These are phyloP conservation scores for Actinostola sp. DNA, from an alignment of 92 coral and sea anemone genomes.

Conservation along the genomic window DNA sequence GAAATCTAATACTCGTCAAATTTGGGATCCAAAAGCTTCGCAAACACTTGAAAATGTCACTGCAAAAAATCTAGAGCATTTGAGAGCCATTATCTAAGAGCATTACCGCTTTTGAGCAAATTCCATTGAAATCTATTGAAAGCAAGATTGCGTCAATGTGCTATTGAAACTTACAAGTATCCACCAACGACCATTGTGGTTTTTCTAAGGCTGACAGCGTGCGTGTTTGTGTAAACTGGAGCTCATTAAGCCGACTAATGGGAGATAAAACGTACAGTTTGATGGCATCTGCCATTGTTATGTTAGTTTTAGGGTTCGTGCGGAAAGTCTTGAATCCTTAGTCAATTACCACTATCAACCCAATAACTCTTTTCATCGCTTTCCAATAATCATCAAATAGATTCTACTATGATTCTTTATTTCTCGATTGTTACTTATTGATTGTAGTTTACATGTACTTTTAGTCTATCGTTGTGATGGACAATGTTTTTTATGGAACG, in stretches of 20 bases:
- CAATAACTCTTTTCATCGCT: slow-evolving; percentile 14
- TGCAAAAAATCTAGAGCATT: slow-evolving; percentile 69
- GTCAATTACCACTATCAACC: not conserved
- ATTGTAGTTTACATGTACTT: too few species aligned
- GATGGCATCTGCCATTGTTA: slow-evolving; percentile 41
- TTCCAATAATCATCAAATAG: not conserved
- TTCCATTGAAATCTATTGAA: slow-evolving; percentile 45
- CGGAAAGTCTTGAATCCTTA: not conserved
- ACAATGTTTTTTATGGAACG: too few species aligned
- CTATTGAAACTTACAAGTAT: slow-evolving; percentile 26
- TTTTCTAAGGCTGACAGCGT: slow-evolving; percentile 19
- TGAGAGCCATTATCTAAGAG: slow-evolving; percentile 49
- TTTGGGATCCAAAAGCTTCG: slow-evolving; percentile 44
- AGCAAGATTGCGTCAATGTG: slow-evolving; percentile 36
- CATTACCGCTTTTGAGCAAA: slow-evolving; percentile 52
- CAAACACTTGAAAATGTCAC: slow-evolving; percentile 84
- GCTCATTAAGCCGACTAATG: slow-evolving; percentile 51
- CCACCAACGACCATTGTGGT: slow-evolving; percentile 27
- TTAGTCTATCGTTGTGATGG: too few species aligned
- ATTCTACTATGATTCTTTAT: too few species aligned
- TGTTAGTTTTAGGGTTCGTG: slow-evolving; percentile 29
- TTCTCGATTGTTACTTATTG: too few species aligned
- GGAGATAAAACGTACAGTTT: slow-evolving; percentile 34
- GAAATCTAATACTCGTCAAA: slow-evolving; percentile 63
- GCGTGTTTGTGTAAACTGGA: slow-evolving; percentile 46